These are phyloP conservation scores for Philypnodon macrostomus DNA, from an alignment of 2,797 vertebrate genomes.

Conservation along the genomic window DNA sequence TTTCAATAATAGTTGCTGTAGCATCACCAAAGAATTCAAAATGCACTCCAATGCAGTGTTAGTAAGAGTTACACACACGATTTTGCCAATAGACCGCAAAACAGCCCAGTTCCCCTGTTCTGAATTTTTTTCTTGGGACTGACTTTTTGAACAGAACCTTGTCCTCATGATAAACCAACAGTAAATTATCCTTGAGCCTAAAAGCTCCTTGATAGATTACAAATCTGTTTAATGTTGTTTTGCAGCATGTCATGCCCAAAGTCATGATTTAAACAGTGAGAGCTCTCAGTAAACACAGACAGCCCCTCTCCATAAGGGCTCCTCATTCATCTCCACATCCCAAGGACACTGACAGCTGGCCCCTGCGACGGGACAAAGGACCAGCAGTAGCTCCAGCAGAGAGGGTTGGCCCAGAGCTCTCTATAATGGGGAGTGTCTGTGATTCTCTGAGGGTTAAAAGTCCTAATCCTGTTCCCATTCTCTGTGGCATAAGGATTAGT, in stretches of 20 bases:
- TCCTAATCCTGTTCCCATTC: conserved; percentile 76
- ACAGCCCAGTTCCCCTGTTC: too few relatives aligned
- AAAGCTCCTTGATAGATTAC: conserved; percentile 19
- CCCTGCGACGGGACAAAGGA: conserved; percentile 65
- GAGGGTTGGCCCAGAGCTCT: conserved; percentile 51
- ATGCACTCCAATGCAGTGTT: too few relatives aligned
- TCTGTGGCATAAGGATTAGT: conserved; percentile 73
- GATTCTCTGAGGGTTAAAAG: conserved; percentile 66
- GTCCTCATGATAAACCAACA: conserved; percentile 6
- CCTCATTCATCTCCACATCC: conserved; percentile 59
- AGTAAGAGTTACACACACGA: too few relatives aligned
- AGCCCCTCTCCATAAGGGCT: conserved; percentile 61
- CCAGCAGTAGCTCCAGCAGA: conserved; percentile 57
- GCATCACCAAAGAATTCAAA: too few relatives aligned
- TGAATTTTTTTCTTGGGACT: too few relatives aligned
- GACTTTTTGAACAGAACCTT: background rate
- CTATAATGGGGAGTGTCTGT: conserved; percentile 39
- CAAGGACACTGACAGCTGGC: conserved; percentile 75
- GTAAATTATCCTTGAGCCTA: conserved; percentile 11
- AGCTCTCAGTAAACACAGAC: conserved; percentile 60
- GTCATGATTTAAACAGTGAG: conserved; percentile 54
- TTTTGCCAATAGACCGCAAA: too few relatives aligned
- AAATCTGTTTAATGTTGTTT: conserved; percentile 22
- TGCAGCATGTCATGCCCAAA: conserved; percentile 22
- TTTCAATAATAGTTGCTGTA: too few relatives aligned